Evolutionary conservation across 1,140 invertebrate genomes (phyloP), one percentile per base, ranked within the genome.

Genomic region (Drosophila nigromelanica): DNA sequence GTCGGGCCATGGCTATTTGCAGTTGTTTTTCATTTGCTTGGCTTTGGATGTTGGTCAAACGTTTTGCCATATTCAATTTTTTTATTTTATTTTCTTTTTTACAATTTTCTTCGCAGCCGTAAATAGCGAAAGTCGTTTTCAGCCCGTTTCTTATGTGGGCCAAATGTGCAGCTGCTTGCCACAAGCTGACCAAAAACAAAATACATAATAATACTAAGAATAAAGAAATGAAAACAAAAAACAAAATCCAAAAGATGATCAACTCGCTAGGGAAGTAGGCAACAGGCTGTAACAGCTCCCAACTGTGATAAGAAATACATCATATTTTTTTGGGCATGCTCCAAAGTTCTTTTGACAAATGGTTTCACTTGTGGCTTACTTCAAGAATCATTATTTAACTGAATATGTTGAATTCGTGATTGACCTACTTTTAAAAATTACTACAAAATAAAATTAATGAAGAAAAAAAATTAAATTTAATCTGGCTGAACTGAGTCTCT

Each of bases 51-150:
- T 87, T 87, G 75, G 82, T 78, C 78, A 86, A 86, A 71, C 69
- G 56, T 61, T 75, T 86, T 37, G 67, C 78, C 70, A 78, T 83
- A 73, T 81, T 76, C 62, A 83, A 81, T 83, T 83, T 75, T 74
- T 73, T n/a, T n/a, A n/a, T n/a, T 24, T 55, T 18, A 18, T 18
- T 18, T 48, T 8, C 5, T 30, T 7, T 24, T 48, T 59, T 59
- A 52, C 42, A 18, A 39, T 27, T 37, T 59, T 62, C 21, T 14
- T 37, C 24, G 62, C 64, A 40, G 42, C 30, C 70, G 52, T 51
- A 69, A 86, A 72, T 82, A 87, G 82, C 83, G 82, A 87, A 87
- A 87, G 82, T 87, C 70, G 82, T 89, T 87, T 82, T 48, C 64
- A 82, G 83, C 82, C 76, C 67, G 82, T 87, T 89, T 87, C 74